phyloP scores from a whole-genome alignment of 2,888 invertebrate species.

The Nephrocerus scutellatus region DNA sequence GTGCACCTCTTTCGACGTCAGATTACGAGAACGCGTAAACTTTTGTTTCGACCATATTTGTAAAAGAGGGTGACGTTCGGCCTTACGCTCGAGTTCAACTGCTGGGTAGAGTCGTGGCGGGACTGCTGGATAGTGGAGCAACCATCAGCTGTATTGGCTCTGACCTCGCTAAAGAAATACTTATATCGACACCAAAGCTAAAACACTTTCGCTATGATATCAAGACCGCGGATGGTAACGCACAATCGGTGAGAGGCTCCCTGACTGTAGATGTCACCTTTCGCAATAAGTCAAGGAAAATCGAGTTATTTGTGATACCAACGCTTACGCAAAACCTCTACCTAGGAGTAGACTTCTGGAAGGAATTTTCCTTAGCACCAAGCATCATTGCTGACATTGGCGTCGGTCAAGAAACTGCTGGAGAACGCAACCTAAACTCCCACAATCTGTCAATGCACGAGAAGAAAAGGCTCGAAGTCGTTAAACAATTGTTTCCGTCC shows the following conservation, averaged over 20 bases:
- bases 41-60: conserved; percentile 1
- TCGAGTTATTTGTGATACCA: conserved; percentile 11
- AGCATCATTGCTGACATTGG: too few species aligned
- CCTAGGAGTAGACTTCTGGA: conserved; percentile 17
- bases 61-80: conserved; percentile 11
- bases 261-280: conserved; percentile 8
- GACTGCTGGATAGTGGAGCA: conserved; percentile 15
- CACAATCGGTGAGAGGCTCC: conserved; percentile 8
- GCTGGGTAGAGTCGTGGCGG: not conserved
- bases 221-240: conserved; percentile 13
- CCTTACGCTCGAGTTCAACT: conserved; percentile 8
- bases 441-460: conserved; percentile 1
- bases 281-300: not conserved
- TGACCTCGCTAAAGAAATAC: conserved; percentile 3
- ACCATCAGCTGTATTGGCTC: conserved; percentile 13
- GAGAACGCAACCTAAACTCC: too few species aligned
- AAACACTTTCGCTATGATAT: conserved; percentile 5
- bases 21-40: not conserved
- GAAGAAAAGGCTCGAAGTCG: not conserved
- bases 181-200: not conserved
- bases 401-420: too few species aligned
- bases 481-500: conserved; percentile 12
- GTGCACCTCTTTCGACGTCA: conserved; percentile 6
- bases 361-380: conserved; percentile 1
- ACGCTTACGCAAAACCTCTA: conserved; percentile 13